Percentiles rank a stretch among this genome's conserved stretches.
Conservation (phyloP, 53 echinoderm and acorn worm genomes). For the Arbacia lixula region DNA sequence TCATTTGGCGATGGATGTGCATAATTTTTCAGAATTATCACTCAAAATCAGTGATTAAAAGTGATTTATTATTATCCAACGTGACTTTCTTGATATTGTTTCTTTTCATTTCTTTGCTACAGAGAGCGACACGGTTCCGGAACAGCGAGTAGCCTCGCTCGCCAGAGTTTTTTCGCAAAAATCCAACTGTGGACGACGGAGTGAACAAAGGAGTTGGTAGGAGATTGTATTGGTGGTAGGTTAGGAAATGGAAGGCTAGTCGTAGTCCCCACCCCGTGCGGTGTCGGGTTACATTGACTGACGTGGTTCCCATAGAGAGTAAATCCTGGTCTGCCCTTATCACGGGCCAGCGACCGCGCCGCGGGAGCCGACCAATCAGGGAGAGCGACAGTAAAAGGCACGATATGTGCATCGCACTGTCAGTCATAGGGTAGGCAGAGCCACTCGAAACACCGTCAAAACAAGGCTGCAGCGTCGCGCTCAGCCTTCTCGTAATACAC, state of each 20-base stretch:
- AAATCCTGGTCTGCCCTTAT: constrained; percentile 98
- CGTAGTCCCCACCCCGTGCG: constrained; percentile 89
- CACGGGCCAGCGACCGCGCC: constrained; percentile 94
- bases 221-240: constrained; percentile 42
- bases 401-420: constrained; percentile 76
- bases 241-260: constrained; percentile 46
- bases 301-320: constrained; percentile 92
- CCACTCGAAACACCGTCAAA: constrained; percentile 69
- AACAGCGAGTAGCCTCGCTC: constrained; percentile 7
- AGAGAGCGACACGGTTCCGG: constrained; percentile 1
- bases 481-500: constrained; percentile 36
- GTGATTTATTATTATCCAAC: constrained; percentile 44
- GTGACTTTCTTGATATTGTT: constrained; percentile 29
- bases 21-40: constrained; percentile 20
- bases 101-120: constrained; percentile 41
- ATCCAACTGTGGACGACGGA: constrained; percentile 28
- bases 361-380: constrained; percentile 93
- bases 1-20: constrained; percentile 27
- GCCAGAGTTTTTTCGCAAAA: constrained; percentile 23
- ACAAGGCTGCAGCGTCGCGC: constrained; percentile 59
- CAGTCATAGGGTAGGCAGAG: constrained; percentile 71
- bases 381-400: constrained; percentile 86
- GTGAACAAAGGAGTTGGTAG: constrained; percentile 53
- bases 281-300: constrained; percentile 99
- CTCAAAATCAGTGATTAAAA: constrained; percentile 19